phyloP scores from a whole-genome alignment of 2,888 invertebrate species.

The Chrysomela aeneicollis region DNA sequence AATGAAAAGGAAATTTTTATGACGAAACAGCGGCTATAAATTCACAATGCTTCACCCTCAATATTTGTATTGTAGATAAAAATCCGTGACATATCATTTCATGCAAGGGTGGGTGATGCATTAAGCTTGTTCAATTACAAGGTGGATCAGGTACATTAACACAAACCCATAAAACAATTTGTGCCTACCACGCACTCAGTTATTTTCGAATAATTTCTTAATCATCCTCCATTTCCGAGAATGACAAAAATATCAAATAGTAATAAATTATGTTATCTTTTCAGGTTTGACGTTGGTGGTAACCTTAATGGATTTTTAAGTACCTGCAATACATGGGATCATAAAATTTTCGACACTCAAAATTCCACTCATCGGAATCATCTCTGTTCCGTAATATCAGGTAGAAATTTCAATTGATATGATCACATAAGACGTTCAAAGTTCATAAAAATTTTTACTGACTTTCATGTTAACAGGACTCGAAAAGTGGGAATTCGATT shows the following conservation, averaged over 20 bases:
- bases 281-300: constrained; percentile 18
- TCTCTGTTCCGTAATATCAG: constrained; percentile 22
- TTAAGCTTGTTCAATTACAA: no score
- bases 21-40: no score
- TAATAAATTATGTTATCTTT: constrained; percentile 33
- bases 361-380: constrained; percentile 37
- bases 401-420: constrained; percentile 21
- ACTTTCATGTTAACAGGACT: no score
- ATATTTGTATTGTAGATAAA: no score
- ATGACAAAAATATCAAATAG: constrained; percentile 11
- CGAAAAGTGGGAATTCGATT: no score
- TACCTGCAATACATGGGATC: constrained; percentile 33
- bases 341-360: constrained; percentile 34
- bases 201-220: constrained; percentile 15
- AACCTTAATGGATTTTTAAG: constrained; percentile 40
- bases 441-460: no score
- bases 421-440: background rate
- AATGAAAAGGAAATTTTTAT: background rate
- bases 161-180: constrained; percentile 5
- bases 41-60: no score
- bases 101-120: no score
- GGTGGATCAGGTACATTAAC: background rate
- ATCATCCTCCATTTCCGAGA: constrained; percentile 18
- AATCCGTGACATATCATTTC: no score
- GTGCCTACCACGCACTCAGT: background rate